Evolutionary conservation across 1,140 invertebrate species (phyloP), one percentile per base, ranked within the genome.

Genomic region (Linepithema humile): DNA sequence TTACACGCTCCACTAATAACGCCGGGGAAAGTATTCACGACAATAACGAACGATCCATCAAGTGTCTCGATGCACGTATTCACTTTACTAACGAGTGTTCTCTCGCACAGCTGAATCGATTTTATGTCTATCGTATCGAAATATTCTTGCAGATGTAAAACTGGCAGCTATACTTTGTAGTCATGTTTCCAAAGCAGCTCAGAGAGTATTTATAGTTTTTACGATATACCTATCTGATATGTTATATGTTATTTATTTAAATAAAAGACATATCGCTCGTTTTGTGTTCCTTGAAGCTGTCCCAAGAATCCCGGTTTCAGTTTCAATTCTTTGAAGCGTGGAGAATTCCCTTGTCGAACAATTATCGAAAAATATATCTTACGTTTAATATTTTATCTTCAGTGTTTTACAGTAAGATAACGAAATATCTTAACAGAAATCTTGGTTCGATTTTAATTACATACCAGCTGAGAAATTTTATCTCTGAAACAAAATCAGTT

Each of bases 1-100:
- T 88, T 88, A 89, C 20, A 35, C 15, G 87, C 12, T 86, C 86
- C 40, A 89, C 85, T 88, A 73, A 88, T 9, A 53, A 53, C 53
- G 26, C 23, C 29, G 23, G 35, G 48, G 53, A 80, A 87, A 32
- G 9, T 84, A 80, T 84, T 26, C 48, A 10, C 9, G 40, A 84
- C 72, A 75, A 78, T 80, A 78, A 84, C 75, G 12, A 53, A 2
- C 17, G 45, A 64, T 32, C 50, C 35, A 50, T 32, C 35, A n/a
- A 82, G 23, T 1, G 43, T 50, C 32, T 32, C 29, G 57, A 3
- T 53, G 10, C 23, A 50, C 29, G 26, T 32, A 26, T 17, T n/a
- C n/a, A n/a, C n/a, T n/a, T n/a, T n/a, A n/a, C n/a, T n/a, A n/a
- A n/a, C n/a, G n/a, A n/a, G n/a, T n/a, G n/a, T n/a, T n/a, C n/a